A percentile compares a stretch with the other conserved stretches of the same genome.
These are phyloP conservation scores for Hypotaenidia okinawae DNA, from an alignment of 2,797 vertebrate species.

Conservation along the genomic window DNA sequence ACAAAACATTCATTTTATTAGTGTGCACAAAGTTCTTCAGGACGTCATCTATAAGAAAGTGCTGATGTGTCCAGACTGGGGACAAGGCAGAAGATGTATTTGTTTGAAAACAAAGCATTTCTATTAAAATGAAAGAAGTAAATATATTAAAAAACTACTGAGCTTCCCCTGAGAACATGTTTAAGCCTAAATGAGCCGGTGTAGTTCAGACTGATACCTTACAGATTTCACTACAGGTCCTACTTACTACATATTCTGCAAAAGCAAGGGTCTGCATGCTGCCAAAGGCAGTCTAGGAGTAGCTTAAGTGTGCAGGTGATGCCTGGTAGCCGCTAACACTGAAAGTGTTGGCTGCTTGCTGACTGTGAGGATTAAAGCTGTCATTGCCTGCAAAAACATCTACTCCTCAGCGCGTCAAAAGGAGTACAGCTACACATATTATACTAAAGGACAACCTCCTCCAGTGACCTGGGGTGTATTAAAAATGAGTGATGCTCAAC, in stretches of 20 bases:
- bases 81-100: slow-evolving; percentile 6
- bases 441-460: background rate
- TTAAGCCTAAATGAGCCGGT: background rate
- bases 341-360: background rate
- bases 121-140: slow-evolving; percentile 18
- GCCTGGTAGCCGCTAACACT: background rate
- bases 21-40: slow-evolving; percentile 36
- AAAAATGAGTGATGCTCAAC: background rate
- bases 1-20: slow-evolving; percentile 54
- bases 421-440: background rate
- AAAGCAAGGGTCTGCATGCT: background rate
- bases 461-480: background rate
- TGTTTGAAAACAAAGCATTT: slow-evolving; percentile 27
- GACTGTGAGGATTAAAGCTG: background rate
- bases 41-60: slow-evolving; percentile 1
- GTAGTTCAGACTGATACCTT: background rate
- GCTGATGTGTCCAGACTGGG: background rate
- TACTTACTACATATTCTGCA: background rate
- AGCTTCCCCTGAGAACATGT: background rate
- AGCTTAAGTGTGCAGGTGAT: background rate
- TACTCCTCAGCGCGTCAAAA: background rate
- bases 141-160: background rate
- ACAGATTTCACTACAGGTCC: background rate
- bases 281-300: background rate
- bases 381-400: background rate